Base-by-base conservation (phyloP, 2,797 vertebrate genomes). In the Anomalospiza imberbis region DNA sequence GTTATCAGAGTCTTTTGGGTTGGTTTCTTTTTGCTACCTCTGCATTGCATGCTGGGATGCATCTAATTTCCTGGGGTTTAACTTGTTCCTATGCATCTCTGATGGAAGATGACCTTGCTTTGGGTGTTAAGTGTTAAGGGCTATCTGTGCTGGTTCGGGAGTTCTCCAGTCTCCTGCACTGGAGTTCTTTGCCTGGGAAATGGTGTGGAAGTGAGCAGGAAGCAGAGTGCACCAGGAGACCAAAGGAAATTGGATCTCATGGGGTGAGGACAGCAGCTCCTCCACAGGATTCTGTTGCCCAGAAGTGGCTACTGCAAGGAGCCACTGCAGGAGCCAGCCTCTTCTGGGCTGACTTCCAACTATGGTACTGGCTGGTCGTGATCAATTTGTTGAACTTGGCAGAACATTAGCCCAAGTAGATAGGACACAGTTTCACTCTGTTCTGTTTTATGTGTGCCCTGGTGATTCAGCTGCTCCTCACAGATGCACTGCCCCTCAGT, bases 301-400 rank as follows among this genome's bases (percentile, higher is more conserved):
- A 47, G 38, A 57, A 2, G 1, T 36, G 34, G 24, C 54, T 8
- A 1, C n/a, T 60, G 50, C 40, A 24, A 7, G n/a, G 13, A 93
- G 17, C 28, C 44, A 47, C 36, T 29, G 58, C 36, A 61, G 58
- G 13, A 34, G 40, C 58, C 36, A 61, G 6, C 25, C 32, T n/a
- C 36, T 44, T 53, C 32, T 67, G 53, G 55, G 26, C 45, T 29
- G 29, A 8, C 42, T 91, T 89, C 70, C 57, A 75, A 0, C 45
- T 3, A 0, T 26, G 14, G 2, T 26, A 15, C 45, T 67, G 36
- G 4, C n/a, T 87, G 57, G 36, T 61, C 48, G 14, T 4, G 5
- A 55, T 62, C 13, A 45, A 0, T 71, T 71, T 38, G 10, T 53
- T 83, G 40, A 85, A 45, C 55, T 85, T 74, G 29, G 36, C 53